Evolutionary conservation across 2,797 vertebrate genomes (phyloP).

Genomic region (Malacoraja senta): DNA sequence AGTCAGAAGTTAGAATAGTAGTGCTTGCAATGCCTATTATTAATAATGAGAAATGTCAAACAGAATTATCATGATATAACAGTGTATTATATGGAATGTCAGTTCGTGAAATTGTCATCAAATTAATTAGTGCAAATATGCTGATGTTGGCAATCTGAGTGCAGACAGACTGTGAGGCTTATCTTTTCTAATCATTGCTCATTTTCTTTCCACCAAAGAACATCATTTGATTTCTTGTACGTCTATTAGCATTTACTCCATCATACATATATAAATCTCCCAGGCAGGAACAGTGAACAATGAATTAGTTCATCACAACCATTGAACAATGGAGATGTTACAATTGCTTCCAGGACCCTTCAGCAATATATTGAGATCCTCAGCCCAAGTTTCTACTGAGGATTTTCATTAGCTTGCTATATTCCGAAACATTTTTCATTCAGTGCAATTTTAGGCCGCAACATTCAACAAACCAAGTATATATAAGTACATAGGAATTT

Average conservation of each 20-base stretch:
- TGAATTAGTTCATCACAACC: neutral
- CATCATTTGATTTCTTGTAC: neutral
- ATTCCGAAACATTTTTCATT: neutral
- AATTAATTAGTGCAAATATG: neutral
- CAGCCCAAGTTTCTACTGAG: neutral
- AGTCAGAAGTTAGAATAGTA: neutral
- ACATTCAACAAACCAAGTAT: neutral
- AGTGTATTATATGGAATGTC: neutral
- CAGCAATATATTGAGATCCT: neutral
- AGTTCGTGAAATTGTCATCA: neutral
- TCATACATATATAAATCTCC: neutral
- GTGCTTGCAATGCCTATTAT: neutral
- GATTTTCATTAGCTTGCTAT: neutral
- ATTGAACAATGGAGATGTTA: neutral
- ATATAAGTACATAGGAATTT: too few relatives aligned
- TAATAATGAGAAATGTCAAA: neutral
- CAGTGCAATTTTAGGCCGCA: neutral
- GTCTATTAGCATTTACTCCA: neutral
- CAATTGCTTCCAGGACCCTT: neutral
- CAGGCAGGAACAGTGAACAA: too few relatives aligned
- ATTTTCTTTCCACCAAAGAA: neutral
- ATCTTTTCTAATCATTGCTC: neutral
- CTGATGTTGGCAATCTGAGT: neutral
- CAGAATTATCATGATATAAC: neutral
- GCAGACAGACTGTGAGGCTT: neutral